Conservation (phyloP, 2,888 invertebrate species). For the Eremobia ochroleuca region DNA sequence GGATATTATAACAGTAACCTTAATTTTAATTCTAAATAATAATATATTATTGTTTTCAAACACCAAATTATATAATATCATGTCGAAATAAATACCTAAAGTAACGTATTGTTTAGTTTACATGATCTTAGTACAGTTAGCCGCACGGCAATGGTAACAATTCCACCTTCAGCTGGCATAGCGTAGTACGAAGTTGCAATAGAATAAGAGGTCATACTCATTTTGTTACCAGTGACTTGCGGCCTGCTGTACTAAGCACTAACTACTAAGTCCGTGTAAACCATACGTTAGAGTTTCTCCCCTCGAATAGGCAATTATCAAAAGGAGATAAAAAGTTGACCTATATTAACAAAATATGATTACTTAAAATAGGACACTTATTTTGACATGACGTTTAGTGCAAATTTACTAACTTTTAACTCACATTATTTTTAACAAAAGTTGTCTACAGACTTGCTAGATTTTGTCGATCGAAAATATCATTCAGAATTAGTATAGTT, state of each 20-base stretch:
- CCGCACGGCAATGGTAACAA: not conserved
- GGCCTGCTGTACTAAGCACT: not conserved
- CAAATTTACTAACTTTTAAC: constrained; percentile 8
- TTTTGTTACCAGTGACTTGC: no score
- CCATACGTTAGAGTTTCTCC: not conserved
- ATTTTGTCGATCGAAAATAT: constrained; percentile 8
- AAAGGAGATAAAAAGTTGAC: not conserved
- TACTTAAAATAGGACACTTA: not conserved
- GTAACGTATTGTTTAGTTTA: not conserved
- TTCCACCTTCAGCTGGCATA: not conserved
- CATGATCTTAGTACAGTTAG: not conserved
- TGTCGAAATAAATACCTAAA: constrained; percentile 27
- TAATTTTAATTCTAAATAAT: constrained; percentile 10
- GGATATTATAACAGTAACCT: not conserved
- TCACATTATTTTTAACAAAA: constrained; percentile 14
- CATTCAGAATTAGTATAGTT: no score
- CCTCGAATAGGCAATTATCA: not conserved
- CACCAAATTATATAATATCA: constrained; percentile 31
- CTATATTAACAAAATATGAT: not conserved
- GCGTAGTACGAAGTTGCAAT: not conserved
- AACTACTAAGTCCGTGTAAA: not conserved
- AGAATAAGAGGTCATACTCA: not conserved
- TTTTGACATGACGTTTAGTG: constrained; percentile 26
- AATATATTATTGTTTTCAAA: constrained; percentile 22
- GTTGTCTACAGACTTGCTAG: constrained; percentile 8